Conservation (phyloP, 2,888 invertebrate species). For the Neoascia interrupta region DNA sequence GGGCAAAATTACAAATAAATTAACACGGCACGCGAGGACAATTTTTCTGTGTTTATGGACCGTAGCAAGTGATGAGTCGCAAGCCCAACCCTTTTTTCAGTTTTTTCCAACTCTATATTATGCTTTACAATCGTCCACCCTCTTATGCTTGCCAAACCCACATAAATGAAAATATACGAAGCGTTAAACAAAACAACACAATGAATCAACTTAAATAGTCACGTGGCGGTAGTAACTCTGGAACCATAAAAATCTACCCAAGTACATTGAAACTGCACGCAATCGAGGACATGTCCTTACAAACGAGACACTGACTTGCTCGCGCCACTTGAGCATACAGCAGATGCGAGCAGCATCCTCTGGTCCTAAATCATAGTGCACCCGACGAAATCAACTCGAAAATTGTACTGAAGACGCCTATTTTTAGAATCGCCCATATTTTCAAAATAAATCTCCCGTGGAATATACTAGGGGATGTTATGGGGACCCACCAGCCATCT, state of each 20-base stretch:
- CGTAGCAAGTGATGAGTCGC: constrained; percentile 79
- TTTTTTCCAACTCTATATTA: background rate
- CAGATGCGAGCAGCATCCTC: constrained; percentile 64
- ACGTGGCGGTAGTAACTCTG: constrained; percentile 59
- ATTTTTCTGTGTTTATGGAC: constrained; percentile 77
- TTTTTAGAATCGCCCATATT: constrained; percentile 45
- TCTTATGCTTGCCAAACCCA: background rate
- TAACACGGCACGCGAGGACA: constrained; percentile 46
- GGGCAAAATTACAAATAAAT: constrained; percentile 37
- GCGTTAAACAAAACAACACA: constrained; percentile 56
- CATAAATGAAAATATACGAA: constrained; percentile 31
- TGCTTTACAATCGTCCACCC: constrained; percentile 13
- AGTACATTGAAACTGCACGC: constrained; percentile 15
- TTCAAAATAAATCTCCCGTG: constrained; percentile 62
- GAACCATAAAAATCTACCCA: constrained; percentile 47
- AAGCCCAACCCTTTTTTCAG: constrained; percentile 51
- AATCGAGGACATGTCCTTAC: constrained; percentile 40
- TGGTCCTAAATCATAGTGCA: constrained; percentile 66
- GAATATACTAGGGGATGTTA: constrained; percentile 42
- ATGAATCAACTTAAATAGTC: constrained; percentile 57
- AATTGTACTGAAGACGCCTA: constrained; percentile 7
- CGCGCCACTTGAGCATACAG: constrained; percentile 56
- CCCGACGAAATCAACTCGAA: constrained; percentile 57
- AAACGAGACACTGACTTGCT: constrained; percentile 28
- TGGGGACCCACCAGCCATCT: constrained; percentile 49